phyloP scores from a whole-genome alignment of 2,888 invertebrate species.

The Tenthredo scrophulariae region DNA sequence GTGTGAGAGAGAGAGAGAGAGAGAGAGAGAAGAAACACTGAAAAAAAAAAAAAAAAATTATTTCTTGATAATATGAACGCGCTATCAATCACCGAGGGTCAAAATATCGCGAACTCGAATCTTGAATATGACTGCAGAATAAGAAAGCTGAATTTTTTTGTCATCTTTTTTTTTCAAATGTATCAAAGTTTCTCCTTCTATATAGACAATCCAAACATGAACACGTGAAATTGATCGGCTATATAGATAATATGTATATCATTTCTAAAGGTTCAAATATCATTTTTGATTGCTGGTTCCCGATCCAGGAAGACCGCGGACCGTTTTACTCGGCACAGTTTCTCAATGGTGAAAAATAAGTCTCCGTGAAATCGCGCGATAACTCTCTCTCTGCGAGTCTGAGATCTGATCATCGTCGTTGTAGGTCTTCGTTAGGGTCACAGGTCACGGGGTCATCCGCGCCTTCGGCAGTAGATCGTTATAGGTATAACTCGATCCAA shows the following conservation, averaged over 20 bases:
- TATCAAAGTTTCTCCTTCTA: not conserved
- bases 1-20: not conserved
- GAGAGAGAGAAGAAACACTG: not conserved
- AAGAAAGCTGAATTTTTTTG: not conserved
- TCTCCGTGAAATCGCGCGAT: not conserved
- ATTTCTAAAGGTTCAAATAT: not conserved
- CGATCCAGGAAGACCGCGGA: constrained; percentile 9
- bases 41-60: not conserved
- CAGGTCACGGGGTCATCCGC: constrained; percentile 1
- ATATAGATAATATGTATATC: not conserved
- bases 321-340: not conserved
- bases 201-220: not conserved
- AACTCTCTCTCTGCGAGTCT: not conserved
- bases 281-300: not conserved
- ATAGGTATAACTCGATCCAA: not conserved
- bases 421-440: constrained; percentile 20
- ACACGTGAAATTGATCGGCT: not conserved
- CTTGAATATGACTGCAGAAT: not conserved
- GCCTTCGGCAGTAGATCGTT: not conserved
- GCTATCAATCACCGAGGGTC: not conserved
- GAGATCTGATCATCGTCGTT: constrained; percentile 19
- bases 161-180: too few species aligned
- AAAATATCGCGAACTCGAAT: not conserved
- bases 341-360: not conserved
- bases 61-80: not conserved